These are phyloP conservation scores for Tympanuchus pallidicinctus DNA, from an alignment of 2,113 vertebrate genomes.

Conservation along the genomic window DNA sequence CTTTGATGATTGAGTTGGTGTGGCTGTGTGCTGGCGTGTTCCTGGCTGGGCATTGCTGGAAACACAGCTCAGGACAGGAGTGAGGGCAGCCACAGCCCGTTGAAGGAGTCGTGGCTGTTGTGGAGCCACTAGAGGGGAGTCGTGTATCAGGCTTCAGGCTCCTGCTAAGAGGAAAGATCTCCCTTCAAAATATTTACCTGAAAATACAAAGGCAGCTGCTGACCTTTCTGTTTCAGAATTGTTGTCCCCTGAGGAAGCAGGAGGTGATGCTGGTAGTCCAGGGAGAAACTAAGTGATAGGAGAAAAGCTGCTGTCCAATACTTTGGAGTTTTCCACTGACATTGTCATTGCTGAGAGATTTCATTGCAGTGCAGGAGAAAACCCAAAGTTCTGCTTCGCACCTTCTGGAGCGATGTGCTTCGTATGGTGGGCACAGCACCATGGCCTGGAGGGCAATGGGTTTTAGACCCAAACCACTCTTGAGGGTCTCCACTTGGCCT, in stretches of 20 bases:
- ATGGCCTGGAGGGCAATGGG: not conserved
- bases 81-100: fast-evolving
- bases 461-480: not conserved
- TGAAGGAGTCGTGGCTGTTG: not conserved
- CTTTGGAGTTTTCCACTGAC: not conserved
- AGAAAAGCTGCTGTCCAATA: not conserved
- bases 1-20: not conserved
- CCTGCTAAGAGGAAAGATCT: not conserved
- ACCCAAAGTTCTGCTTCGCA: not conserved
- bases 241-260: not conserved
- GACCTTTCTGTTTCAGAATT: not conserved
- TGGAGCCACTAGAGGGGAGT: slow-evolving; percentile 60
- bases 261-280: not conserved
- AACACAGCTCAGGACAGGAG: fast-evolving
- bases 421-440: not conserved
- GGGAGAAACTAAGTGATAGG: not conserved
- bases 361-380: not conserved
- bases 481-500: not conserved
- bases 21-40: not conserved
- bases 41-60: not conserved
- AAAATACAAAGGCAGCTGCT: not conserved
- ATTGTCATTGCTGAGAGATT: not conserved
- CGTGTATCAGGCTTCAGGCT: not conserved
- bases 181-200: fast-evolving
- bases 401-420: not conserved